These are phyloP conservation scores for Tor tambroides DNA, from an alignment of 2,113 vertebrate genomes.

Conservation along the genomic window DNA sequence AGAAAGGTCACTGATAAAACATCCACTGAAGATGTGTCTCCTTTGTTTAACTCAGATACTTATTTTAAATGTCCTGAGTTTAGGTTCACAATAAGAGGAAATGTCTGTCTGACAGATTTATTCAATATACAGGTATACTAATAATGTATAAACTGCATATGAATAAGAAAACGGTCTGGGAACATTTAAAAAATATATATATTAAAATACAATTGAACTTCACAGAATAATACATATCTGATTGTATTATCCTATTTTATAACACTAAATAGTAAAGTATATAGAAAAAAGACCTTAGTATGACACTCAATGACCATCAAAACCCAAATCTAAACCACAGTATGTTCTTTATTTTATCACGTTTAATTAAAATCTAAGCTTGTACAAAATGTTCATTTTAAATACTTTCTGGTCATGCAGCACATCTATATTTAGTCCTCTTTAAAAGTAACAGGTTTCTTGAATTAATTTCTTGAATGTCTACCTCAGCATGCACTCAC, in stretches of 20 bases:
- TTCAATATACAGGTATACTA: neutral
- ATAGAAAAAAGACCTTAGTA: neutral
- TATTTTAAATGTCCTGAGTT: slow-evolving; percentile 18
- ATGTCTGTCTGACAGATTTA: neutral
- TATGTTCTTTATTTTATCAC: neutral
- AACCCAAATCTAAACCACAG: neutral
- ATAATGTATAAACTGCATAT: neutral
- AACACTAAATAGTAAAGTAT: neutral
- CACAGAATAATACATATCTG: neutral
- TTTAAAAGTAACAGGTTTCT: neutral
- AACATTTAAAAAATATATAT: neutral
- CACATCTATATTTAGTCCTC: neutral
- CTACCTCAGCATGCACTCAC: slow-evolving; percentile 18
- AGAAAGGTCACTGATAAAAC: slow-evolving; percentile 28
- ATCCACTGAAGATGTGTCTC: slow-evolving; percentile 9
- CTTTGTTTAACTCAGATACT: neutral
- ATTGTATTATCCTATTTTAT: no score
- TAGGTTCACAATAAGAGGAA: neutral
- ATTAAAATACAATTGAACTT: neutral
- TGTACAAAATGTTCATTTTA: neutral
- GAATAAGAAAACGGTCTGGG: neutral
- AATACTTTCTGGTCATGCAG: neutral
- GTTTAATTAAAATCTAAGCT: neutral
- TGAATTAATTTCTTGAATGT: neutral
- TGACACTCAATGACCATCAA: neutral